A percentile compares a stretch with the other conserved stretches of the same genome.
These are phyloP conservation scores for Amphiprion ocellaris DNA, from an alignment of 2,113 vertebrate genomes.

Conservation along the genomic window DNA sequence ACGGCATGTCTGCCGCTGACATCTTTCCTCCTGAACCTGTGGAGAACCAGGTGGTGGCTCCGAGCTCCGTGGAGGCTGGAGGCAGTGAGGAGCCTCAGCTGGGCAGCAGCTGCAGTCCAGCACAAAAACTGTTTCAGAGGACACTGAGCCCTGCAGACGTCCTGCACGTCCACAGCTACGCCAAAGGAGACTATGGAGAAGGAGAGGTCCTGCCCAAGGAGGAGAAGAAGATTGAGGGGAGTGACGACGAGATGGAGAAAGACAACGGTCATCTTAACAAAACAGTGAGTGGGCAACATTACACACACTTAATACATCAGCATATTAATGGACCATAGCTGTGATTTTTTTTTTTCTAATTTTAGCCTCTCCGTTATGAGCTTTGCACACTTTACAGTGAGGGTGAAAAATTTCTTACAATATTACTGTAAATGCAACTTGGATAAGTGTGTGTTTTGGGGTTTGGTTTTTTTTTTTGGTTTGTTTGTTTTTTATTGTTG, in stretches of 20 bases:
- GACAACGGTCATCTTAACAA: constrained; percentile 53
- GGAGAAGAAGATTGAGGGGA: constrained; percentile 47
- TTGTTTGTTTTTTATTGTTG: too few species aligned
- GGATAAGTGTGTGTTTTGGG: too few species aligned
- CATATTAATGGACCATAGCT: too few species aligned
- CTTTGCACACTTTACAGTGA: too few species aligned
- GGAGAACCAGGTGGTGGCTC: constrained; percentile 14
- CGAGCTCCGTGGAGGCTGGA: not conserved
- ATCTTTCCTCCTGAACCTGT: not conserved
- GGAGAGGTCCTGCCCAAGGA: constrained; percentile 62
- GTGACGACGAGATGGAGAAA: constrained; percentile 56
- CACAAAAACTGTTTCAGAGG: constrained; percentile 83
- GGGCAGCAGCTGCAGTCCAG: constrained; percentile 23
- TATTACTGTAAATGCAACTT: too few species aligned
- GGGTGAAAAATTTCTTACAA: too few species aligned
- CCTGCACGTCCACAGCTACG: constrained; percentile 92
- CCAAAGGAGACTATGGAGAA: constrained; percentile 87
- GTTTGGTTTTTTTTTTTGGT: too few species aligned
- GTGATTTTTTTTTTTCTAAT: too few species aligned
- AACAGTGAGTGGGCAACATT: constrained; percentile 34
- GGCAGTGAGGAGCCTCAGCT: constrained; percentile 18
- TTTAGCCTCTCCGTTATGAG: too few species aligned
- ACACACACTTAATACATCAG: too few species aligned
- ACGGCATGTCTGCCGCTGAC: not conserved
- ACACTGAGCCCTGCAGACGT: constrained; percentile 87